Conservation (phyloP, 1,140 invertebrate genomes). For the Meloidogyne chitwoodi region DNA sequence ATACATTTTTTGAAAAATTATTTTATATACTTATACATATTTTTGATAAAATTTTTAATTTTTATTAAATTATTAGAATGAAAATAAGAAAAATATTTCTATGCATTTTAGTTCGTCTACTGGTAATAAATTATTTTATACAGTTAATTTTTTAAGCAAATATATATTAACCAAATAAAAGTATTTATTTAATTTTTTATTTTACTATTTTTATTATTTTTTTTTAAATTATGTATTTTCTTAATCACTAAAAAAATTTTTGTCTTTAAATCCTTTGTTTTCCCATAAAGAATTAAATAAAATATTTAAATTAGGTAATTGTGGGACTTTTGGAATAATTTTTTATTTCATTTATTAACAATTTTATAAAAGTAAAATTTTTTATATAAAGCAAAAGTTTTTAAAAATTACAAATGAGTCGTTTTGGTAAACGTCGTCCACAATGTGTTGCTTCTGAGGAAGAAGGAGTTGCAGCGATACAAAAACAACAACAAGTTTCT, state of each 20-base stretch:
- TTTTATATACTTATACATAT: not conserved
- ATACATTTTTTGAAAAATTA: not conserved
- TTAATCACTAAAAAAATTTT: not conserved
- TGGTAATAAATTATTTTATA: too few relatives aligned
- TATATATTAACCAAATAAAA: too few relatives aligned
- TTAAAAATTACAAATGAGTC: not conserved
- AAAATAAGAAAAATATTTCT: not conserved
- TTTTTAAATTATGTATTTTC: too few relatives aligned
- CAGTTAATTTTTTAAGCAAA: too few relatives aligned
- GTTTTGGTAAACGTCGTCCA: not conserved
- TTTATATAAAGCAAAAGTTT: not conserved
- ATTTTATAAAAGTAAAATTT: not conserved
- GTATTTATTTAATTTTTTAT: too few relatives aligned
- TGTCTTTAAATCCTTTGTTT: not conserved
- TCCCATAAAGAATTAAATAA: not conserved
- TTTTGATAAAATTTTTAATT: not conserved
- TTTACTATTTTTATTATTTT: too few relatives aligned
- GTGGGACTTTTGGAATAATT: not conserved
- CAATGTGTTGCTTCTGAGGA: constrained; percentile 3
- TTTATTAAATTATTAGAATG: not conserved
- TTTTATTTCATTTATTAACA: not conserved
- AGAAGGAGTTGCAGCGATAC: not conserved
- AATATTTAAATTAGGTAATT: not conserved
- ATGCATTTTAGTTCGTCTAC: not conserved
- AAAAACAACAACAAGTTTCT: not conserved